Conservation (phyloP, 2,797 vertebrate genomes). For the Trichosurus vulpecula region DNA sequence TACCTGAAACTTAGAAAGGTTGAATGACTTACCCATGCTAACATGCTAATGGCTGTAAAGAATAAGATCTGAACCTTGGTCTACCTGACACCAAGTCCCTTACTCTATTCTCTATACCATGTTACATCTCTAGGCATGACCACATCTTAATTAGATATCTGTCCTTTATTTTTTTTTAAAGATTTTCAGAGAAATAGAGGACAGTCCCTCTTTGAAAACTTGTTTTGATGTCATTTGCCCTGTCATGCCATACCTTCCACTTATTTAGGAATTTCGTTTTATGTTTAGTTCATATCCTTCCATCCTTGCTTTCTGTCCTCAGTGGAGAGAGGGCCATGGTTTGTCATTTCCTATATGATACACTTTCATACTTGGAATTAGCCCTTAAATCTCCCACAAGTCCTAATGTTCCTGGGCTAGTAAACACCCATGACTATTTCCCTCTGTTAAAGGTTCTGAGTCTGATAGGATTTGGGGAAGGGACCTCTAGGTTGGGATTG, state of each 20-base stretch:
- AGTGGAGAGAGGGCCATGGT: not conserved
- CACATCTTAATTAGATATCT: not conserved
- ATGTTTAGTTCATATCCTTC: not conserved
- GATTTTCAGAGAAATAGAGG: not conserved
- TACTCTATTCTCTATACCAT: not conserved
- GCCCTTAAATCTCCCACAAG: slow-evolving; percentile 17
- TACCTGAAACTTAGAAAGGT: not conserved
- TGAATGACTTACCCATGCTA: not conserved
- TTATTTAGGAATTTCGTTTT: not conserved
- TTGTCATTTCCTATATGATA: not conserved
- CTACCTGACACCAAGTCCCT: not conserved
- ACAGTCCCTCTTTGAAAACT: not conserved
- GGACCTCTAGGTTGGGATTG: not conserved
- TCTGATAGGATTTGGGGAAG: slow-evolving; percentile 9
- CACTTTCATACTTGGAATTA: slow-evolving; percentile 13
- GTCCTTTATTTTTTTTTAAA: not conserved
- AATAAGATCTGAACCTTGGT: not conserved
- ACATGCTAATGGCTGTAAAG: not conserved
- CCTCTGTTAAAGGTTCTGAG: not conserved
- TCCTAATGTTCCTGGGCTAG: not conserved
- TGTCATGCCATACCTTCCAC: not conserved
- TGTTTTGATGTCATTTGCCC: not conserved
- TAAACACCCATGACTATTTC: not conserved
- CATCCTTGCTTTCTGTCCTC: not conserved
- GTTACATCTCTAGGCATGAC: not conserved